These are phyloP conservation scores for Drosophila ironensis DNA, from an alignment of 1,140 invertebrate genomes.

Conservation along the genomic window DNA sequence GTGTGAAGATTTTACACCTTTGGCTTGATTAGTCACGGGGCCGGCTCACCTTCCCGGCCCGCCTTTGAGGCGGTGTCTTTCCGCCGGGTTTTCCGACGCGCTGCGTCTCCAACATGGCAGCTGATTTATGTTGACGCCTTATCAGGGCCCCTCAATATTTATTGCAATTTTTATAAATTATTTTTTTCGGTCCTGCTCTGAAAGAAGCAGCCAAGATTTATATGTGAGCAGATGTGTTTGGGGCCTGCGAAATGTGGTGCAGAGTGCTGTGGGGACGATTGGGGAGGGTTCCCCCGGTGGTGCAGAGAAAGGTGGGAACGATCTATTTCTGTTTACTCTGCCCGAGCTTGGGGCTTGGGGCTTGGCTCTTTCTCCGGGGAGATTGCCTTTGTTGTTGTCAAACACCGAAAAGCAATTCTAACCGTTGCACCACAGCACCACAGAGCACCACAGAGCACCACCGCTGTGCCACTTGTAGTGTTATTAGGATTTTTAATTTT, in stretches of 20 bases:
- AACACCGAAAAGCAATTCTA: conserved; percentile 76
- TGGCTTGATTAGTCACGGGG: conserved; percentile 70
- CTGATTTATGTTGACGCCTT: conserved; percentile 80
- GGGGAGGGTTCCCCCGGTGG: background rate
- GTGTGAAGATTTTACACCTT: conserved; percentile 56
- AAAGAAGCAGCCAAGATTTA: conserved; percentile 50
- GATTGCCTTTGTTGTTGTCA: conserved; percentile 7
- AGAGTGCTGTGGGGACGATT: background rate
- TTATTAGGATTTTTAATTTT: conserved; percentile 82
- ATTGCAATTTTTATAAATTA: conserved; percentile 72
- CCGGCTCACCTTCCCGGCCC: conserved; percentile 1
- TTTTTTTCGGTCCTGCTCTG: conserved; percentile 18
- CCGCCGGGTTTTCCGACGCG: background rate
- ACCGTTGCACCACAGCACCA: conserved; percentile 50
- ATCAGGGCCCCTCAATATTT: conserved; percentile 76
- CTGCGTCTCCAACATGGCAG: conserved; percentile 41
- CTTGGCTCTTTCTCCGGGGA: conserved; percentile 10
- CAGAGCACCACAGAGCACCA: conserved; percentile 23
- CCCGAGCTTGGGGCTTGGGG: too few species aligned
- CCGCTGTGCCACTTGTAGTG: conserved; percentile 68
- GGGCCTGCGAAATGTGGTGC: conserved; percentile 15
- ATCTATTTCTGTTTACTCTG: conserved; percentile 41
- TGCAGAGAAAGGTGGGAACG: conserved; percentile 30
- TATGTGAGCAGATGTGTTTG: conserved; percentile 44
- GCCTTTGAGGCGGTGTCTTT: background rate